Evolutionary conservation across 2,888 invertebrate genomes (phyloP).

Genomic region (Aradus depressus): DNA sequence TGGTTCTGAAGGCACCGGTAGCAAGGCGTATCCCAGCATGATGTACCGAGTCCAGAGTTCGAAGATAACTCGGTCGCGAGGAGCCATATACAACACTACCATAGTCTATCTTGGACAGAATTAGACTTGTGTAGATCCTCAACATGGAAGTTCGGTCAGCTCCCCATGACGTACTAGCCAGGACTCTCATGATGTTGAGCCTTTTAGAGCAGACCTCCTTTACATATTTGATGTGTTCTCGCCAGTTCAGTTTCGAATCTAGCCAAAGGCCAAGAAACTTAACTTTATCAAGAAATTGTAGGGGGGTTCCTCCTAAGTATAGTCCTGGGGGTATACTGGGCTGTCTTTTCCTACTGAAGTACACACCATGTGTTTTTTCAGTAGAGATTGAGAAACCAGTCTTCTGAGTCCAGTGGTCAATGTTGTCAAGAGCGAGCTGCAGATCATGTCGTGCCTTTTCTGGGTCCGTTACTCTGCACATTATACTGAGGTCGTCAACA

Average conservation of each 20-base stretch:
- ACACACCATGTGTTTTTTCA: no score
- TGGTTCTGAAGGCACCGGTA: background rate
- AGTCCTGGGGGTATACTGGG: no score
- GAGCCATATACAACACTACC: slow-evolving; percentile 3
- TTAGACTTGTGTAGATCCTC: background rate
- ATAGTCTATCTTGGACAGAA: background rate
- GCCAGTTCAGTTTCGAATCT: slow-evolving; percentile 3
- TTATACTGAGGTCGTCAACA: no score
- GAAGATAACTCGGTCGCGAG: background rate
- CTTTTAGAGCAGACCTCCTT: background rate
- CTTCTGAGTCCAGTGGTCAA: no score
- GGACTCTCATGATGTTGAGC: slow-evolving; percentile 1
- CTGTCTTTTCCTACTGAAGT: no score
- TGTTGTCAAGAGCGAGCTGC: no score
- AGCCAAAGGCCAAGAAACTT: background rate
- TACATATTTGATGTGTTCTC: slow-evolving; percentile 3
- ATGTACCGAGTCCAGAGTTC: background rate
- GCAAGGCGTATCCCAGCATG: background rate
- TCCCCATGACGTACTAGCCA: slow-evolving; percentile 1
- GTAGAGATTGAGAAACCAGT: no score
- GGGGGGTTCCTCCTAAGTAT: no score
- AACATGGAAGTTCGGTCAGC: slow-evolving; percentile 4
- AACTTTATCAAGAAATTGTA: background rate
- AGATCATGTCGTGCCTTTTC: no score
- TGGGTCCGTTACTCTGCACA: no score